Base-by-base conservation (phyloP, 2,797 vertebrate species). In the Pangasius mekongensis region DNA sequence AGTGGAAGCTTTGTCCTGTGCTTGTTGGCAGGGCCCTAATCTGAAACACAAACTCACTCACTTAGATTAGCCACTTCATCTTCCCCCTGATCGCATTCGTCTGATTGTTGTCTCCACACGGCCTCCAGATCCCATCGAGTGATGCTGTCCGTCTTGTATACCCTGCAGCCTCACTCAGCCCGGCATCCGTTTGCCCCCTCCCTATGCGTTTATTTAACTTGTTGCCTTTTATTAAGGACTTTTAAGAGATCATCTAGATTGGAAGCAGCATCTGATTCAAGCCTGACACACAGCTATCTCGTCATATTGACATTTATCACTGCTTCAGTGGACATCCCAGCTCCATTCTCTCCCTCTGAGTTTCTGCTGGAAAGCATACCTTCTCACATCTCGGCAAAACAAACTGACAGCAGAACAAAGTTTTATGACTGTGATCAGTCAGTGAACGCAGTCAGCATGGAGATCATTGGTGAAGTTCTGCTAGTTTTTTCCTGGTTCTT, bases 41-140 rank as follows among this genome's bases (percentile, higher is more conserved):
- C 96, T 95, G 93, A 95, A 96, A 96, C 94, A 93, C 95, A 96
- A 96, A 96, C 92, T 91, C 89, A 83, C 94, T 94, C 92, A 87
- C 89, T 89, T 92, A 91, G 86, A 90, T 94, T 91, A 90, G 89
- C 90, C 52, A 85, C 89, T 91, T 91, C 78, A 73, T 94, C 89
- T 94, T 90, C 92, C 92, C 92, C 87, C 94, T 93, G 93, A 91
- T 93, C 94, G 92, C 91, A 90, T 88, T 89, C 80, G 67, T 77
- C 39, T 58, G 76, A 89, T 91, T 93, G 87, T 93, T 92, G 90
- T 88, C 90, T 87, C 89, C 90, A 91, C 87, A 88, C 92, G 91
- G 90, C 92, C 91, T 92, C 92, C 82, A 87, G 84, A 71, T 86
- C 81, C 88, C 94, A 93, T 93, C 94, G 94, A 90, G 88, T 89